These are phyloP conservation scores for Mercenaria mercenaria DNA, from an alignment of 1,140 invertebrate species.

Conservation along the genomic window DNA sequence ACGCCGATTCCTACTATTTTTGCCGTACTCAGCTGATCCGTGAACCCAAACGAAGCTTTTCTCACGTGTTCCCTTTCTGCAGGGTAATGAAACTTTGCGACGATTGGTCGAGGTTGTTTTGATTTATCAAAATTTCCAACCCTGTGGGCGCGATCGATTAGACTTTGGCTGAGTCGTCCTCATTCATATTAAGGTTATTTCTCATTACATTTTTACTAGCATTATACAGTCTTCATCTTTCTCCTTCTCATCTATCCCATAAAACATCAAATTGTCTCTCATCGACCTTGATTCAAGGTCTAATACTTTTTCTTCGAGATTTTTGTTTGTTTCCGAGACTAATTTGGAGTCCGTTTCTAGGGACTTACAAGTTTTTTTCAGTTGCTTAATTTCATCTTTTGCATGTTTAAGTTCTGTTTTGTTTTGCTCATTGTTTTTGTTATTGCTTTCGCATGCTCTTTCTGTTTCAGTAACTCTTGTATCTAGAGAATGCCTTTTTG, in stretches of 20 bases:
- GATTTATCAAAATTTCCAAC: background rate
- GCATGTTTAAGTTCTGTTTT: background rate
- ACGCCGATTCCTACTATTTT: background rate
- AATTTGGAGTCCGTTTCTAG: background rate
- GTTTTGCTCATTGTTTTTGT: no score
- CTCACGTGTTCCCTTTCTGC: background rate
- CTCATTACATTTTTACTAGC: background rate
- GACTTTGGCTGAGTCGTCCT: background rate
- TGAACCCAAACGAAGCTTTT: background rate
- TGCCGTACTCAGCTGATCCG: background rate
- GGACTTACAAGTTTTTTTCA: background rate
- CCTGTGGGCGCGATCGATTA: background rate
- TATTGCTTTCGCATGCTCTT: no score
- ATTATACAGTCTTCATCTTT: background rate
- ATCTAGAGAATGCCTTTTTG: background rate
- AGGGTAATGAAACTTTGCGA: no score
- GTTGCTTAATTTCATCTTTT: background rate
- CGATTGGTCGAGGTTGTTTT: background rate
- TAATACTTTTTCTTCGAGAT: background rate
- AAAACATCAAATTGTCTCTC: background rate
- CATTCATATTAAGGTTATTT: background rate
- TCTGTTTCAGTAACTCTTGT: no score
- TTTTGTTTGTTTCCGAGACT: background rate
- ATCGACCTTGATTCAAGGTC: background rate
- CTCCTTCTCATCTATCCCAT: background rate